Base-by-base conservation (phyloP, 2,113 vertebrate genomes). In the Pheucticus melanocephalus region DNA sequence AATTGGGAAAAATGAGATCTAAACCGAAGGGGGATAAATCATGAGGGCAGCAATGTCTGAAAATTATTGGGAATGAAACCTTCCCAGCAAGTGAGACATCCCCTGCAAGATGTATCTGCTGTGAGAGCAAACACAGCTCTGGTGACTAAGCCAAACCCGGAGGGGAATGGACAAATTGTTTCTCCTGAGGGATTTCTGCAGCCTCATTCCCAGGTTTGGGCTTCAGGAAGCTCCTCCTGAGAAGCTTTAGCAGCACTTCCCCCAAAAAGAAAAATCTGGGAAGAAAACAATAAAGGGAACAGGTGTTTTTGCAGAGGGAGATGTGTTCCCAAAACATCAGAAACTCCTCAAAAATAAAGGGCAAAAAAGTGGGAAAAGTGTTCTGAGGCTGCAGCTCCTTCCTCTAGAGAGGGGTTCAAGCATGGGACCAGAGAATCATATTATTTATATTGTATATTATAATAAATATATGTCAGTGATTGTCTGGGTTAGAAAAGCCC, bases 1-100 rank as follows among this genome's bases (percentile, higher is more conserved):
- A 97, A 97, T 92, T 81, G 95, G 93, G 95, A 95, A 81, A 97
- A 97, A 95, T 93, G 96, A 98, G 96, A 98, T 97, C 97, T 97
- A 97, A 90, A 90, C 77, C 15, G 35, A 94, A 95, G 80, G 84
- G 37, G 88, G 68, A 98, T 98, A 97, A 98, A 98, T 98, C 97
- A 98, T n/a, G 42, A 91, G 89, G 96, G 97, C 86, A 96, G 84
- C 94, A 93, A 80, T 25, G 50, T 78, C 90, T 76, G 94, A 93
- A 90, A 96, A 97, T 97, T 86, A 97, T 94, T 94, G 94, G 86
- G 94, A 97, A 97, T 95, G 95, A 97, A 98, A 47, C 78, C 35
- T 90, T 73, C 40, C 54, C 37, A 10, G 81, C 91, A 95, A 97
- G 92, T 76, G 84, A 91, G 93, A 91, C 73, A 78, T 86, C 37